phyloP scores from a whole-genome alignment of 2,888 invertebrate species.

The Colostygia pectinataria region DNA sequence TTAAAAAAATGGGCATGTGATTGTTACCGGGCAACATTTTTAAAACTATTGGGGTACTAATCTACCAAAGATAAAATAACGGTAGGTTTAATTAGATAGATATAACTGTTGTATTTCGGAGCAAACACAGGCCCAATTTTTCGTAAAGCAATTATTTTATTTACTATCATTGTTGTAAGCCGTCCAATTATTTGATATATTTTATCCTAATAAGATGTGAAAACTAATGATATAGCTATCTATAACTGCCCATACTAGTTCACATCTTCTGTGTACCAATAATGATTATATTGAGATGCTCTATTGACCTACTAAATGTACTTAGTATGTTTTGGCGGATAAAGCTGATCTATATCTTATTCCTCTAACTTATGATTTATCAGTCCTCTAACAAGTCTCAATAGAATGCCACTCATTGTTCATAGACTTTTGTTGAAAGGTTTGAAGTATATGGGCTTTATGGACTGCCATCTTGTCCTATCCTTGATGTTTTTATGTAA shows the following conservation, averaged over 20 bases:
- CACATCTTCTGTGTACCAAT: too few relatives aligned
- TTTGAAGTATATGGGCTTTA: conserved; percentile 40
- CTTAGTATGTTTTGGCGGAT: too few relatives aligned
- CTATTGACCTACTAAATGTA: too few relatives aligned
- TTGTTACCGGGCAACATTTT: background rate
- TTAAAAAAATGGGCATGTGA: conserved; percentile 4
- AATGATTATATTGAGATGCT: background rate
- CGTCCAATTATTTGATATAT: conserved; percentile 69
- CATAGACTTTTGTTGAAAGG: background rate
- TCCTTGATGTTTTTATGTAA: conserved; percentile 56
- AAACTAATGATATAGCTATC: background rate
- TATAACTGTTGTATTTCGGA: background rate
- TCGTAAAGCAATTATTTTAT: conserved; percentile 18
- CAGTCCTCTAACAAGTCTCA: too few relatives aligned
- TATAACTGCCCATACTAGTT: background rate
- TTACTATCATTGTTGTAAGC: conserved; percentile 59
- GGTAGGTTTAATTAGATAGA: too few relatives aligned
- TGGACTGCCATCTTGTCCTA: conserved; percentile 32
- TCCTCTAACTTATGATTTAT: too few relatives aligned
- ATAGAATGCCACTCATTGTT: background rate
- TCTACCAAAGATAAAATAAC: too few relatives aligned
- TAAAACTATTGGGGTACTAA: too few relatives aligned
- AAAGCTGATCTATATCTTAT: too few relatives aligned
- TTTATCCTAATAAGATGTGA: conserved; percentile 35
- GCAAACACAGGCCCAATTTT: conserved; percentile 2